Evolutionary conservation across 2,797 vertebrate genomes (phyloP).

Genomic region (Lithobates sylvaticus): DNA sequence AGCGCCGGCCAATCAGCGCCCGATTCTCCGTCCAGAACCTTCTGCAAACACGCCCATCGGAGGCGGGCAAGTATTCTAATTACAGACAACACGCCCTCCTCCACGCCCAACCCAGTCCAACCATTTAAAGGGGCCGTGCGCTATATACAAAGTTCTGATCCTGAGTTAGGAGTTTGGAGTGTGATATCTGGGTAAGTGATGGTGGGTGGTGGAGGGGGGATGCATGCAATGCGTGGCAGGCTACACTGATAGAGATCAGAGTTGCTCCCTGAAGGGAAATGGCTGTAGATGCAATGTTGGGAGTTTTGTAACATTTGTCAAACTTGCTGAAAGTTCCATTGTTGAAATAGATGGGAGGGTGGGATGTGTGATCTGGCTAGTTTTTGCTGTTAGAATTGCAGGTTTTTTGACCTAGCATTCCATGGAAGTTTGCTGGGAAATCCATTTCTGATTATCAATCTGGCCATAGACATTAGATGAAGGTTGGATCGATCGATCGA

Average conservation of each 20-base stretch:
- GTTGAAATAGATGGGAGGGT: not conserved
- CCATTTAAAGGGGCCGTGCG: slow-evolving; percentile 13
- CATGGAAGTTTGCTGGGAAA: not conserved
- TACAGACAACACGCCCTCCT: slow-evolving; percentile 61
- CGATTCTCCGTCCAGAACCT: slow-evolving; percentile 33
- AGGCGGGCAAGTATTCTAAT: slow-evolving; percentile 62
- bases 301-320: not conserved
- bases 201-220: rapidly evolving
- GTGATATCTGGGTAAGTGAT: not conserved
- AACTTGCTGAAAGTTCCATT: too few relatives aligned
- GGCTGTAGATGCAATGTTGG: not conserved
- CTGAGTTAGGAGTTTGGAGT: not conserved
- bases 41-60: not conserved
- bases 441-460: not conserved
- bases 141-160: not conserved
- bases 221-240: not conserved
- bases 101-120: not conserved
- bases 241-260: not conserved
- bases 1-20: slow-evolving; percentile 72
- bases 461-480: not conserved
- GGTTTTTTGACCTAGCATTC: not conserved
- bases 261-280: not conserved
- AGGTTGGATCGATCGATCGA: too few relatives aligned
- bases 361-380: not conserved
- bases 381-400: not conserved